These are phyloP conservation scores for Naja naja DNA, from an alignment of 2,113 vertebrate species.

Conservation along the genomic window DNA sequence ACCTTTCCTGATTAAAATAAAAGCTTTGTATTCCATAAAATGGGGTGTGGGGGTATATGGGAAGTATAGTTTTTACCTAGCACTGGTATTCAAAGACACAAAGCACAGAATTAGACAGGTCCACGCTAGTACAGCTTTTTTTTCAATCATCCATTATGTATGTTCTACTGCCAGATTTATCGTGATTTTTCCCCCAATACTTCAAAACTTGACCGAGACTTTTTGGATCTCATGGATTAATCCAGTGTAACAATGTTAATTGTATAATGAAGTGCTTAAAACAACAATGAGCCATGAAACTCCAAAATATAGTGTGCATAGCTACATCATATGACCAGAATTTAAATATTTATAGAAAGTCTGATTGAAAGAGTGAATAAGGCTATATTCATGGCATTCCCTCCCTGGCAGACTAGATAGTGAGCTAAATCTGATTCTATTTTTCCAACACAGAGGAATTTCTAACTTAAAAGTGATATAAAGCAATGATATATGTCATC, in stretches of 20 bases:
- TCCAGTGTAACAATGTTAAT: no score
- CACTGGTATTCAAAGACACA: not conserved
- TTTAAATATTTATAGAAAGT: slow-evolving; percentile 15
- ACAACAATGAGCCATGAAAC: not conserved
- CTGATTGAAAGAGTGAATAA: not conserved
- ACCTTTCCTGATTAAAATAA: not conserved
- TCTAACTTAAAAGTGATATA: not conserved
- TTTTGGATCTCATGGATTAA: no score
- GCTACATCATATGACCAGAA: not conserved
- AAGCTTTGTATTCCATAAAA: not conserved
- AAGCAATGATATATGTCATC: not conserved
- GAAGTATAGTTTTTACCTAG: not conserved
- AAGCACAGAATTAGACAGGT: not conserved
- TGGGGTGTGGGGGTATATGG: not conserved
- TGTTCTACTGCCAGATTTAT: no score
- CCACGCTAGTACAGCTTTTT: not conserved
- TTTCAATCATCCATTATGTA: not conserved
- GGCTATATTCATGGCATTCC: not conserved
- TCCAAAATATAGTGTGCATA: not conserved
- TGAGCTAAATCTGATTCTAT: not conserved
- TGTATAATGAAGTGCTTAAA: not conserved
- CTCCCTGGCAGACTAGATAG: not conserved
- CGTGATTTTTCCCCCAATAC: no score
- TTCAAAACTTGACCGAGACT: no score
- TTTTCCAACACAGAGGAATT: not conserved